phyloP scores from a whole-genome alignment of 2,797 vertebrate species.

The Labroides dimidiatus region DNA sequence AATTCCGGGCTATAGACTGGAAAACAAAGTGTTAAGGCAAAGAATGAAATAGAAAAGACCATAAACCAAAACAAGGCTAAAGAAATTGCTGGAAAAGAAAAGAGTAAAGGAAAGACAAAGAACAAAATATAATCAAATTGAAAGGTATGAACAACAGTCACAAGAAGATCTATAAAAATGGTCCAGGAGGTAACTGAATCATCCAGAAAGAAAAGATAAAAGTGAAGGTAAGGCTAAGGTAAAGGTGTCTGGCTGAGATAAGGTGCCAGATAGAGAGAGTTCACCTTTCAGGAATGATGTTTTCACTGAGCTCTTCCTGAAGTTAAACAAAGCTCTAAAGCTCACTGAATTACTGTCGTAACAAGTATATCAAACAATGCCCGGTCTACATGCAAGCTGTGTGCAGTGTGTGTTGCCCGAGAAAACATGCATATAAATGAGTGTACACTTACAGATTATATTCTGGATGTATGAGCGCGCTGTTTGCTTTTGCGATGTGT shows the following conservation, averaged over 20 bases:
- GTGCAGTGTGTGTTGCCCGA: slow-evolving; percentile 37
- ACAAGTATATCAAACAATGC: slow-evolving; percentile 63
- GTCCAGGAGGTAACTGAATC: slow-evolving; percentile 5
- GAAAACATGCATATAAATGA: slow-evolving; percentile 34
- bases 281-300: slow-evolving; percentile 65
- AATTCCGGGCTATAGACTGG: slow-evolving; percentile 28
- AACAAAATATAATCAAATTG: slow-evolving; percentile 10
- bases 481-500: slow-evolving; percentile 46
- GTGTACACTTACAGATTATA: slow-evolving; percentile 21
- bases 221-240: slow-evolving; percentile 10
- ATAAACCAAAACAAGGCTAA: background rate
- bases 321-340: slow-evolving; percentile 66
- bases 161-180: background rate
- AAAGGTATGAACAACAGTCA: background rate
- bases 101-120: slow-evolving; percentile 3
- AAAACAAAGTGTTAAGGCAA: slow-evolving; percentile 33
- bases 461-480: slow-evolving; percentile 17
- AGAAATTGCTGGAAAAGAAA: slow-evolving; percentile 18
- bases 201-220: slow-evolving; percentile 41
- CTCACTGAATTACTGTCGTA: slow-evolving; percentile 70
- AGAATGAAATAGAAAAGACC: slow-evolving; percentile 27
- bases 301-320: slow-evolving; percentile 60
- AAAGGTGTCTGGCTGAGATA: slow-evolving; percentile 55
- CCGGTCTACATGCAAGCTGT: slow-evolving; percentile 34
- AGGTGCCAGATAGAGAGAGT: slow-evolving; percentile 38